Conservation (phyloP, 2,797 vertebrate genomes). For the Sylvilagus floridanus region DNA sequence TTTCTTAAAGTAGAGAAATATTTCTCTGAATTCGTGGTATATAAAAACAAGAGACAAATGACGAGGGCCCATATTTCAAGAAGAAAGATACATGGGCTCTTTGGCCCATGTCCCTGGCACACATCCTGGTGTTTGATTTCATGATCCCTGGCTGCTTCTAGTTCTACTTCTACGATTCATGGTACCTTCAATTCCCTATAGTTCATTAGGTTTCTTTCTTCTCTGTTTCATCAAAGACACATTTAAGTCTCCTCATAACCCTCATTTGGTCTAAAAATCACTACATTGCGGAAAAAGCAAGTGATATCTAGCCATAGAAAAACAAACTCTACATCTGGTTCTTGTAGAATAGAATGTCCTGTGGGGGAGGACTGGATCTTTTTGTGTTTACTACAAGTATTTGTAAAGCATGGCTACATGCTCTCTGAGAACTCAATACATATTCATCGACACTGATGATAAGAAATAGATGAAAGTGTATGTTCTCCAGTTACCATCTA, state of each 20-base stretch:
- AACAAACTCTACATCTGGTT: not conserved
- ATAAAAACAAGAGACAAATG: not conserved
- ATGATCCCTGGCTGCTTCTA: not conserved
- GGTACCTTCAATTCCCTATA: not conserved
- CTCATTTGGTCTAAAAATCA: slow-evolving; percentile 35
- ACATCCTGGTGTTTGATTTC: not conserved
- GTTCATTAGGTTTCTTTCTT: slow-evolving; percentile 7
- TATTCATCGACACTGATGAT: slow-evolving; percentile 9
- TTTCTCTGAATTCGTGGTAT: slow-evolving; percentile 27
- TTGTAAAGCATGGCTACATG: slow-evolving; percentile 1
- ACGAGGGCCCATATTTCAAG: not conserved
- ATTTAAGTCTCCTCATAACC: slow-evolving; percentile 49
- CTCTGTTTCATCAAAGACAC: slow-evolving; percentile 52
- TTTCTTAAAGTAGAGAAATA: not conserved
- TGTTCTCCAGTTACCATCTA: slow-evolving; percentile 37
- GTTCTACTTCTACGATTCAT: not conserved
- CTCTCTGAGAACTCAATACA: slow-evolving; percentile 17
- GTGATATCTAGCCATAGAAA: not conserved
- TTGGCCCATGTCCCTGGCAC: not conserved
- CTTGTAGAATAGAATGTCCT: not conserved
- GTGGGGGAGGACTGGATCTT: not conserved
- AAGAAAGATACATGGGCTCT: not conserved
- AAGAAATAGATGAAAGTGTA: not conserved
- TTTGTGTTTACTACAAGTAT: not conserved
- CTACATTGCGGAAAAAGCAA: slow-evolving; percentile 30